These are phyloP conservation scores for Crocidura indochinensis DNA, from an alignment of 2,797 vertebrate genomes.

Conservation along the genomic window DNA sequence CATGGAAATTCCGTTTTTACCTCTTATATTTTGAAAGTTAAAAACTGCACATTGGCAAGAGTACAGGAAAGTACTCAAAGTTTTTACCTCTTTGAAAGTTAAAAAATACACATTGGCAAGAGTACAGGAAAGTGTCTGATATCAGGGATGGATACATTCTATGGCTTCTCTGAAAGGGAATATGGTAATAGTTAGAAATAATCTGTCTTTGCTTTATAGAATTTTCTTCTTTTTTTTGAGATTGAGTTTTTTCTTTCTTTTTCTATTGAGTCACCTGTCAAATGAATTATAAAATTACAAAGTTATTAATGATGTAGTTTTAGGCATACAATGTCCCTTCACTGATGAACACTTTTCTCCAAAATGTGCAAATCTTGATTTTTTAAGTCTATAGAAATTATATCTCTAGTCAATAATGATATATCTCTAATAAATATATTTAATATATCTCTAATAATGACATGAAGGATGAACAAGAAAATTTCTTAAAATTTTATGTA, in stretches of 20 bases:
- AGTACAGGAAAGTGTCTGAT: not conserved
- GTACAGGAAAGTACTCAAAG: not conserved
- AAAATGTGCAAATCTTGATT: not conserved
- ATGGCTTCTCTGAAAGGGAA: not conserved
- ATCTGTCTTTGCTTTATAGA: not conserved
- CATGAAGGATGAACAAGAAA: not conserved
- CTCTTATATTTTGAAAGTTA: not conserved
- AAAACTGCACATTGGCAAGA: not conserved
- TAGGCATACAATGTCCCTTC: too few species aligned
- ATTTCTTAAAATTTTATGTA: not conserved
- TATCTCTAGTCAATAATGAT: not conserved
- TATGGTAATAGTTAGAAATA: not conserved
- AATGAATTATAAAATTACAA: too few species aligned
- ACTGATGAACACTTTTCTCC: too few species aligned
- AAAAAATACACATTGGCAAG: not conserved
- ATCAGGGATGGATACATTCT: slow-evolving; percentile 2
- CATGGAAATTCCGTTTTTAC: slow-evolving; percentile 30
- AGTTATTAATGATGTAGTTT: too few species aligned
- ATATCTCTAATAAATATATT: not conserved
- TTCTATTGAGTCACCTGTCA: too few species aligned
- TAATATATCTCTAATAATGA: too few species aligned
- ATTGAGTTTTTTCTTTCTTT: too few species aligned
- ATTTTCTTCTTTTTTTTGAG: too few species aligned
- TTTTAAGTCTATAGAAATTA: not conserved
- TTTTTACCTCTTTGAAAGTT: slow-evolving; percentile 41